These are phyloP conservation scores for Thyatira batis DNA, from an alignment of 2,888 invertebrate genomes.

Conservation along the genomic window DNA sequence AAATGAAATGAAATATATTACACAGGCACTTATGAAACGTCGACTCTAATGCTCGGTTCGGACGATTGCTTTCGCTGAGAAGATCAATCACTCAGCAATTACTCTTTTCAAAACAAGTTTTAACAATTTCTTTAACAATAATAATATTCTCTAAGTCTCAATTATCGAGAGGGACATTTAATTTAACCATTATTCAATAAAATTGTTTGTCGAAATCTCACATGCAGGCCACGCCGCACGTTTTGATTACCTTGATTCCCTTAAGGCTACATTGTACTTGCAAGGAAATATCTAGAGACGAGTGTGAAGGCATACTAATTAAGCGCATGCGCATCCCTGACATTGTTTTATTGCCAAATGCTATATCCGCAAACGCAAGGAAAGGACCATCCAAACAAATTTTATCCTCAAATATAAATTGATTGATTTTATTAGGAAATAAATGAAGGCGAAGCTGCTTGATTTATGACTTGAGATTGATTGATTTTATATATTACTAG, in stretches of 20 bases:
- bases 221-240: neutral
- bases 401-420: constrained; percentile 2
- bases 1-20: too few species aligned
- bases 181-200: too few species aligned
- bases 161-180: too few species aligned
- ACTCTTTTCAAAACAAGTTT: too few species aligned
- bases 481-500: neutral
- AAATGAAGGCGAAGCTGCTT: neutral
- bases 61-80: too few species aligned
- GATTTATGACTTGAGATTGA: neutral
- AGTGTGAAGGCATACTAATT: constrained; percentile 49
- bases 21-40: too few species aligned
- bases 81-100: too few species aligned
- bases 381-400: constrained; percentile 6
- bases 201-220: too few species aligned
- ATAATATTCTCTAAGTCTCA: too few species aligned
- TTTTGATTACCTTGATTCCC: constrained; percentile 35
- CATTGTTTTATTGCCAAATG: constrained; percentile 41
- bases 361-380: constrained; percentile 36
- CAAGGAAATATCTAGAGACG: constrained; percentile 43
- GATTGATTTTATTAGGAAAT: constrained; percentile 1
- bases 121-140: too few species aligned
- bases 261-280: constrained; percentile 40
- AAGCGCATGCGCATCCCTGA: constrained; percentile 42
- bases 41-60: too few species aligned